Conservation (phyloP, 2,113 vertebrate genomes). For the Psilopsiagon aurifrons region DNA sequence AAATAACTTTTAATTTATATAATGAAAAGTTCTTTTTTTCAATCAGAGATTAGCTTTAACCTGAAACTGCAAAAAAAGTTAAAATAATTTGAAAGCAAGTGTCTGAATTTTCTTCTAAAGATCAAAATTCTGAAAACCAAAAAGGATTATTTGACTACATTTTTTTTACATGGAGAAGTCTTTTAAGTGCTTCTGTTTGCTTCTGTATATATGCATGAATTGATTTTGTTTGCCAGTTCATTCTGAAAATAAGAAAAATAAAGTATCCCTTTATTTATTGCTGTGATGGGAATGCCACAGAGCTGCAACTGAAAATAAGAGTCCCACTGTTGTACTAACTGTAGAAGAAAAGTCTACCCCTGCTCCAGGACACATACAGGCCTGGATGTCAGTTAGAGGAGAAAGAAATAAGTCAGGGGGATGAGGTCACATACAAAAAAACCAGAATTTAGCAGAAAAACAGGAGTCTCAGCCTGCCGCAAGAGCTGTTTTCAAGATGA, state of each 20-base stretch:
- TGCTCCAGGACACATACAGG: neutral
- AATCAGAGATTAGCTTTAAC: neutral
- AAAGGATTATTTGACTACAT: neutral
- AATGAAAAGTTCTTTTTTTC: neutral
- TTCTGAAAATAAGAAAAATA: neutral
- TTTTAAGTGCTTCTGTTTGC: neutral
- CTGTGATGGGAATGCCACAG: neutral
- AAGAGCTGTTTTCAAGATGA: neutral
- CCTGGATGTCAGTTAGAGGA: neutral
- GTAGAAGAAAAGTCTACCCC: neutral
- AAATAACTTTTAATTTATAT: neutral
- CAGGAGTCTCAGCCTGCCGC: neutral
- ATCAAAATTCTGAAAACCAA: neutral
- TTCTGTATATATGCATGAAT: neutral
- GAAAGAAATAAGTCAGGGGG: slow-evolving; percentile 1
- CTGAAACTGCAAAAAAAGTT: neutral
- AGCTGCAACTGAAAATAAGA: neutral
- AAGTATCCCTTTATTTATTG: neutral
- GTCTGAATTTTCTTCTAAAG: neutral
- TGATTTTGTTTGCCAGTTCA: neutral
- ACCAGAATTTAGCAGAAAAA: slow-evolving; percentile 3
- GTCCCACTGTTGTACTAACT: neutral
- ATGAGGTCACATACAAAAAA: slow-evolving; percentile 26
- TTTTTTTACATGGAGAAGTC: neutral
- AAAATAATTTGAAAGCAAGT: neutral